A percentile compares a stretch with the other conserved stretches of the same genome.
phyloP scores from a whole-genome alignment of 2,888 invertebrate genomes.

The Rhogogaster chlorosoma region DNA sequence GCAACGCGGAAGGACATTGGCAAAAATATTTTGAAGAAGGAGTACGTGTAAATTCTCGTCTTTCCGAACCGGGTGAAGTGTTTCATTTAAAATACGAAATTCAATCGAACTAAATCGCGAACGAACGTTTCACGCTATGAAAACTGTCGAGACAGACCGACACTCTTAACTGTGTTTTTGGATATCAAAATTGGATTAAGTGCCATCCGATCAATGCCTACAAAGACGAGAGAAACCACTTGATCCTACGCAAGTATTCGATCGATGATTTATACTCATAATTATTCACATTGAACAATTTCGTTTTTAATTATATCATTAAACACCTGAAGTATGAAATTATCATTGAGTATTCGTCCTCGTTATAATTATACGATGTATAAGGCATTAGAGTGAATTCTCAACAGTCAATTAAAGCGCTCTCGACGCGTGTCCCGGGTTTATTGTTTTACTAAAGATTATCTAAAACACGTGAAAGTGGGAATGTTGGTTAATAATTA shows the following conservation, averaged over 20 bases:
- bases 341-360: neutral
- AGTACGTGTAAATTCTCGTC: neutral
- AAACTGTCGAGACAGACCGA: neutral
- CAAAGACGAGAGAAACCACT: neutral
- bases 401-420: neutral
- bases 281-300: neutral
- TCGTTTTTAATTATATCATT: neutral
- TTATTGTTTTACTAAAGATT: neutral
- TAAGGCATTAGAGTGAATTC: neutral
- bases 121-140: neutral
- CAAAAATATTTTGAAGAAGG: neutral
- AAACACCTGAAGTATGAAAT: neutral
- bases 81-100: neutral
- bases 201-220: neutral
- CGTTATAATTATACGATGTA: neutral
- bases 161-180: neutral
- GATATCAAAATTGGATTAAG: neutral
- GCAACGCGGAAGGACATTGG: neutral
- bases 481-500: neutral
- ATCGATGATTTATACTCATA: neutral
- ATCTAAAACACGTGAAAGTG: neutral
- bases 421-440: neutral
- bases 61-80: neutral
- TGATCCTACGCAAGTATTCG: neutral
- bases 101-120: neutral